phyloP scores from a whole-genome alignment of 2,113 vertebrate genomes.

The Phyllostomus hastatus region DNA sequence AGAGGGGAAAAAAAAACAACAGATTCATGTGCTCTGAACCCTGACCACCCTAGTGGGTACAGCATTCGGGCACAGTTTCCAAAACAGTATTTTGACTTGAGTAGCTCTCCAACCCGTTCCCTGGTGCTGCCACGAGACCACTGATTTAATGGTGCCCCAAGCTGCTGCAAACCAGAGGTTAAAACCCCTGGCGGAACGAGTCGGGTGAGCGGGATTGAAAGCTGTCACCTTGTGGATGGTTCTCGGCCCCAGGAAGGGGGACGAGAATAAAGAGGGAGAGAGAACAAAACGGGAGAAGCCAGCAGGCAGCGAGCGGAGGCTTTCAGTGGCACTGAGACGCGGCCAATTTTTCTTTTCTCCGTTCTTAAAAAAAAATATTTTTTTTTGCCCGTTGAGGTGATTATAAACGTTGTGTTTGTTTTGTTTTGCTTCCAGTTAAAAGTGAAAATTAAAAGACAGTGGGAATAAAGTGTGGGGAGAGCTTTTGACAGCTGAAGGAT shows the following conservation, averaged over 20 bases:
- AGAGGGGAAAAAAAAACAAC: background rate
- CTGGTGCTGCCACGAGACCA: conserved; percentile 52
- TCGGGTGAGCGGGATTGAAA: conserved; percentile 55
- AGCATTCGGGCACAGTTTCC: conserved; percentile 43
- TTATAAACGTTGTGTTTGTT: conserved; percentile 72
- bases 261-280: conserved; percentile 16
- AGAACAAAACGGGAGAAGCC: conserved; percentile 52
- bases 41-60: conserved; percentile 14
- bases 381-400: conserved; percentile 61
- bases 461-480: conserved; percentile 55
- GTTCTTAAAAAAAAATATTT: background rate
- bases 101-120: conserved; percentile 52
- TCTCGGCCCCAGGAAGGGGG: background rate
- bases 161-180: conserved; percentile 69
- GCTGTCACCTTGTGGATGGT: background rate
- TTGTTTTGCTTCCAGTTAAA: conserved; percentile 68
- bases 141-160: conserved; percentile 63
- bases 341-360: conserved; percentile 58
- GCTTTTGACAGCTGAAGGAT: conserved; percentile 62
- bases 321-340: conserved; percentile 50
- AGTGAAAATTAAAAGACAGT: conserved; percentile 70
- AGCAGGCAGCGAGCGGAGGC: conserved; percentile 42
- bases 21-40: conserved; percentile 36
- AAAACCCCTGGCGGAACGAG: conserved; percentile 64
- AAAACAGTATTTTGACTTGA: conserved; percentile 62